Evolutionary conservation across 2,113 vertebrate genomes (phyloP).

Genomic region (Strix uralensis): DNA sequence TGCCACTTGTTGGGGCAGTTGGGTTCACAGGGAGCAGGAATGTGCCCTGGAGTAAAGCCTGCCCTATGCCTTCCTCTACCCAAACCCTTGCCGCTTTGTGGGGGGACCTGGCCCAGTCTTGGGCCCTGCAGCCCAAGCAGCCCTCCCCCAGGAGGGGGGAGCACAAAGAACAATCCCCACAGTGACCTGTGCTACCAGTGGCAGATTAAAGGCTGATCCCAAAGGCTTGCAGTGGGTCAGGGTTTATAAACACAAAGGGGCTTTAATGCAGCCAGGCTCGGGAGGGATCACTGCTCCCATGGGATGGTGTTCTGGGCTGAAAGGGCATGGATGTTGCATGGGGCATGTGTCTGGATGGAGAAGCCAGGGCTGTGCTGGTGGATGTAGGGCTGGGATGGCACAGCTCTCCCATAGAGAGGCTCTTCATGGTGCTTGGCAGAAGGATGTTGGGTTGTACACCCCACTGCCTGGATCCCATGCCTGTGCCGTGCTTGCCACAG

Average conservation of each 20-base stretch:
- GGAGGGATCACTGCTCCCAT: background rate
- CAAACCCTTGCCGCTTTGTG: fast-evolving
- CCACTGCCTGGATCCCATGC: fast-evolving
- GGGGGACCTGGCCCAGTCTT: background rate
- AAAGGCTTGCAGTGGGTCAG: background rate
- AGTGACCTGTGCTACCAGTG: background rate
- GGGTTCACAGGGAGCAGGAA: background rate
- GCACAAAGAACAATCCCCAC: constrained; percentile 4
- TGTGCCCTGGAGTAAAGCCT: background rate
- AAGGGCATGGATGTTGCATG: fast-evolving
- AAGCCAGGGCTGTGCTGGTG: background rate
- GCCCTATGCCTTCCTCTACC: background rate
- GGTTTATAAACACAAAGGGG: constrained; percentile 22
- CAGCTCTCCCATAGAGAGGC: fast-evolving
- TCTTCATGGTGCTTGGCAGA: background rate
- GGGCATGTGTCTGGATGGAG: background rate
- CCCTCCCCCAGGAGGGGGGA: background rate
- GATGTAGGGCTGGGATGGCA: background rate
- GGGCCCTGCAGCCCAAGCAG: background rate
- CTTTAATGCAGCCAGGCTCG: background rate
- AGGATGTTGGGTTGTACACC: fast-evolving
- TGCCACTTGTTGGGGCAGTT: background rate
- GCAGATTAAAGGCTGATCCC: constrained; percentile 44
- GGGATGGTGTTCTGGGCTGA: background rate
- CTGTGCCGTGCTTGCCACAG: fast-evolving